Evolutionary conservation across 2,888 invertebrate species (phyloP), one percentile per base, ranked within the genome.

Genomic region (Papilio demoleus): DNA sequence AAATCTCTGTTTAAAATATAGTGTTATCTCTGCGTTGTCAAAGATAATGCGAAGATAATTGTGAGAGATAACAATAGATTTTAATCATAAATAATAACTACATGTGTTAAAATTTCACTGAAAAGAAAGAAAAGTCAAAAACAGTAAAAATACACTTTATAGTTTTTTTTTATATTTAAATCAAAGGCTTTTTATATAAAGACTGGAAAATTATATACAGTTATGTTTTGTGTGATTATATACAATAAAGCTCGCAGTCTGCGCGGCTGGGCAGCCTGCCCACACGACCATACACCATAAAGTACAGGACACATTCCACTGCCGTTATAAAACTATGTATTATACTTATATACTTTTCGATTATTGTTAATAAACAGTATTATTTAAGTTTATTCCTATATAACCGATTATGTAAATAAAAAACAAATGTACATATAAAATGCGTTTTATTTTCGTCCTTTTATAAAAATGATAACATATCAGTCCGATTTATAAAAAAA

Each of bases 401-500:
- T 34, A 56, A 53, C 47, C 24, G 38, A n/a, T 42, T 24, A 64
- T 64, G 64, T 68, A 68, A 68, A 68, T 68, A 64, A 62, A 67
- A 27, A 24, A 31, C 31, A 68, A 38, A 50, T 64, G 59, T 68
- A 64, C 59, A 70, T 67, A 67, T 62, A 60, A 53, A 45, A 6
- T 45, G 14, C 4, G 11, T 68, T 65, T 40, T 68, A 63, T 68
- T 34, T 59, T 62, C 12, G 3, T 56, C 36, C 19, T 40, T 64
- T 45, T 14, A 68, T 59, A 64, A 38, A 59, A 68, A 17, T 27
- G 24, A 11, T 42, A 38, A 53, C n/a, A 64, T 47, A 68, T 65
- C 65, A 61, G 65, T 65, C 65, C 42, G 60, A 58, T 31, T 42
- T 45, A 14, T 24, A 56, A 50, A 56, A 64, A 50, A 19, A 59